A percentile compares a stretch with the other conserved stretches of the same genome.
phyloP scores from a whole-genome alignment of 2,888 invertebrate genomes.

The Sesamia inferens region DNA sequence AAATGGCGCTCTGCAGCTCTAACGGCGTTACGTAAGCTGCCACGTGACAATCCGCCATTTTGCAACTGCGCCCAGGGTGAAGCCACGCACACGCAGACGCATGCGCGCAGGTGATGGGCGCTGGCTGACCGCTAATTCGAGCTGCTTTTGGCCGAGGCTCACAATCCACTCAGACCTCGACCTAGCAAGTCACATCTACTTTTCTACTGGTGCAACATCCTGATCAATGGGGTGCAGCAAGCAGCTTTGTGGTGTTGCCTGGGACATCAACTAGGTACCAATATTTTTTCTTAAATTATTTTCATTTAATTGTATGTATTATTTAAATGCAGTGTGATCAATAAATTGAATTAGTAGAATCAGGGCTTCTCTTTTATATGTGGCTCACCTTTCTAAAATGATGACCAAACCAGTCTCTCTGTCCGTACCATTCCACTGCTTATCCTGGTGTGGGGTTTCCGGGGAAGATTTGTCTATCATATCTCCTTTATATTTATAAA shows the following conservation, averaged over 20 bases:
- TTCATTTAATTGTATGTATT: background rate
- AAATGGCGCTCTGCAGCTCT: constrained; percentile 32
- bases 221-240: constrained; percentile 1
- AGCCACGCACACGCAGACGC: constrained; percentile 3
- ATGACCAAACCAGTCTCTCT: constrained; percentile 63
- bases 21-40: background rate
- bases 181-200: constrained; percentile 3
- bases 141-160: constrained; percentile 9
- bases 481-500: constrained; percentile 24
- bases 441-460: constrained; percentile 49
- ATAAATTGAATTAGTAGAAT: constrained; percentile 61
- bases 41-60: constrained; percentile 1
- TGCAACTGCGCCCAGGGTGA: background rate
- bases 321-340: constrained; percentile 39
- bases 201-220: constrained; percentile 1
- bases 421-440: constrained; percentile 54
- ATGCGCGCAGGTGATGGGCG: constrained; percentile 30
- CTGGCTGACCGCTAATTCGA: background rate
- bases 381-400: constrained; percentile 81
- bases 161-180: constrained; percentile 2
- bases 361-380: constrained; percentile 68
- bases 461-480: constrained; percentile 39
- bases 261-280: constrained; percentile 37
- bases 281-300: constrained; percentile 19
- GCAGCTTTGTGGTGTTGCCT: constrained; percentile 6